These are phyloP conservation scores for Cepaea nemoralis DNA, from an alignment of 1,140 invertebrate species.

Conservation along the genomic window DNA sequence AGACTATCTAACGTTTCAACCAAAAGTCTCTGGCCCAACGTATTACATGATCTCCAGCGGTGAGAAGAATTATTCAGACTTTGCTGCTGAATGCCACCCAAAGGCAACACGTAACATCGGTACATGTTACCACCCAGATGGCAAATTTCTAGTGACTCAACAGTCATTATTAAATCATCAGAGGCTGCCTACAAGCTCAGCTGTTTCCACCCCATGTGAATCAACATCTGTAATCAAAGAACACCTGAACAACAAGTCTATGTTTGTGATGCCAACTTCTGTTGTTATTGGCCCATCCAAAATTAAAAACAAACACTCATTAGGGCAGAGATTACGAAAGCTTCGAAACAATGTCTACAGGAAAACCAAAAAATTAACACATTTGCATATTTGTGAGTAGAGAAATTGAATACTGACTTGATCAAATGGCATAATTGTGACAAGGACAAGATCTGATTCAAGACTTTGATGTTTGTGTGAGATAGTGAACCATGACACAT, in stretches of 20 bases:
- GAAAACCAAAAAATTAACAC: slow-evolving; percentile 58
- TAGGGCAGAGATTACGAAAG: slow-evolving; percentile 62
- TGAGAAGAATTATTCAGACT: neutral
- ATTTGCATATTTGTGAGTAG: slow-evolving; percentile 60
- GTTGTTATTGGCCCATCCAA: slow-evolving; percentile 46
- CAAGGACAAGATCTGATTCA: no score
- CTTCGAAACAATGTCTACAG: slow-evolving; percentile 62
- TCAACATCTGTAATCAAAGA: slow-evolving; percentile 48
- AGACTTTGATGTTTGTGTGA: no score
- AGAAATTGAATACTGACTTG: no score
- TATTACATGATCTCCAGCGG: slow-evolving; percentile 8
- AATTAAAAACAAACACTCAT: slow-evolving; percentile 63
- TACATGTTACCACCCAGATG: no score
- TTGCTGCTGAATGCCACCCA: neutral
- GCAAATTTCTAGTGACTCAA: neutral
- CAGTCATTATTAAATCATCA: neutral
- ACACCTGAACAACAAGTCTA: slow-evolving; percentile 27
- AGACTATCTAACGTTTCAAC: neutral
- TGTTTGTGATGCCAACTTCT: slow-evolving; percentile 4
- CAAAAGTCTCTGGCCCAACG: neutral
- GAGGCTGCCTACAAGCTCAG: slow-evolving; percentile 37
- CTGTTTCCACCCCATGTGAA: slow-evolving; percentile 37
- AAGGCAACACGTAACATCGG: neutral
- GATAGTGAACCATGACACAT: no score
- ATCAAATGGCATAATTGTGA: no score